These are phyloP conservation scores for Cataglyphis albicans DNA, from an alignment of 2,888 invertebrate genomes.

Conservation along the genomic window DNA sequence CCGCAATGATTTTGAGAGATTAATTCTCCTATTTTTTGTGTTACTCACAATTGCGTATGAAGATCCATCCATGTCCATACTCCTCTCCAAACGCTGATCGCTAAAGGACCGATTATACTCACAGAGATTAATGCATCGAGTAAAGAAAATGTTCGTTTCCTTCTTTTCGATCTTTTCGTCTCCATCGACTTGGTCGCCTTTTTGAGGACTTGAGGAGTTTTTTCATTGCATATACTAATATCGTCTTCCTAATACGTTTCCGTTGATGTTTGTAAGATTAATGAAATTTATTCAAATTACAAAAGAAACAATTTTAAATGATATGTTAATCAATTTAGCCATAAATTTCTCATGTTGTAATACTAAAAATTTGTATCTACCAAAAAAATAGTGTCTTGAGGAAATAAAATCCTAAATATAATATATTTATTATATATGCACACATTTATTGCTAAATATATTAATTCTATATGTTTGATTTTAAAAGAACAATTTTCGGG, in stretches of 20 bases:
- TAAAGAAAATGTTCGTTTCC: conserved; percentile 78
- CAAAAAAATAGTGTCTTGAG: not conserved
- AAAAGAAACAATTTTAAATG: not conserved
- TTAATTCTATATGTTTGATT: not conserved
- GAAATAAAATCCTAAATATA: not conserved
- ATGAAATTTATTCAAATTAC: not conserved
- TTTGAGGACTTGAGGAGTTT: not conserved
- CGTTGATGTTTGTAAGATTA: not conserved
- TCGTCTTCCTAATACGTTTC: not conserved
- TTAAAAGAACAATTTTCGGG: not conserved
- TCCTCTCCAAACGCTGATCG: conserved; percentile 88
- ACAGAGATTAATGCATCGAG: conserved; percentile 86
- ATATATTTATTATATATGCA: not conserved
- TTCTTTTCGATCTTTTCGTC: conserved; percentile 58
- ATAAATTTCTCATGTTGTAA: not conserved
- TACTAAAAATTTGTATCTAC: not conserved
- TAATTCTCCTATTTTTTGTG: not conserved
- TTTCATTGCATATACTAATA: not conserved
- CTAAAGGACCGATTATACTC: conserved; percentile 86
- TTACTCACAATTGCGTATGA: conserved; percentile 78
- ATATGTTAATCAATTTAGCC: not conserved
- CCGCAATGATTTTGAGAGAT: not conserved
- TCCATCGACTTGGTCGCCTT: not conserved
- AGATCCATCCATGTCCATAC: conserved; percentile 87
- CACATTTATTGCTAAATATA: not conserved